Conservation (phyloP, 2,113 vertebrate genomes). For the Neofelis nebulosa region DNA sequence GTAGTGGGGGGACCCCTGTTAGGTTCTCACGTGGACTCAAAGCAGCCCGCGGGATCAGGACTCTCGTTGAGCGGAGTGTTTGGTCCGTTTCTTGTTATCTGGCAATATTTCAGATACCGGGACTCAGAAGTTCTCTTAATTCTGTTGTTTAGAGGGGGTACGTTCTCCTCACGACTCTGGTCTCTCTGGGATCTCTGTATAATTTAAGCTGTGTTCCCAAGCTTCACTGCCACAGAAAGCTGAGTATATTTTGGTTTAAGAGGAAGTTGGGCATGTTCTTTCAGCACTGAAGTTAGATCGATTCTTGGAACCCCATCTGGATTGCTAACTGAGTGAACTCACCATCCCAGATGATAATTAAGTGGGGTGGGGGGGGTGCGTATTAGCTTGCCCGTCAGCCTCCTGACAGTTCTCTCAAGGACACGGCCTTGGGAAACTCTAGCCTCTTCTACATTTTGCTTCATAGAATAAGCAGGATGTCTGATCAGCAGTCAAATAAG, state of each 20-base stretch:
- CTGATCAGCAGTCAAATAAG: not conserved
- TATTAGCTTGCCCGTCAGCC: not conserved
- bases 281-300: slow-evolving; percentile 23
- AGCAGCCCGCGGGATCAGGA: not conserved
- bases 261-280: slow-evolving; percentile 44
- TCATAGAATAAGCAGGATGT: not conserved
- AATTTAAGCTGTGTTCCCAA: not conserved
- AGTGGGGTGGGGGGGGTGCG: not conserved
- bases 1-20: not conserved
- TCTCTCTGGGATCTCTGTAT: not conserved
- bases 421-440: slow-evolving; percentile 18
- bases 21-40: not conserved
- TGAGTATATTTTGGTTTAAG: slow-evolving; percentile 27
- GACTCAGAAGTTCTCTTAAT: not conserved
- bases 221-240: slow-evolving; percentile 12
- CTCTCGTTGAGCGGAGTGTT: not conserved
- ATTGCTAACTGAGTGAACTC: slow-evolving; percentile 46
- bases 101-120: not conserved
- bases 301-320: slow-evolving; percentile 21
- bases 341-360: slow-evolving; percentile 34
- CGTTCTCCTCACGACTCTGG: not conserved
- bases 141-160: not conserved
- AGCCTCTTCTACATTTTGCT: not conserved
- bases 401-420: slow-evolving; percentile 41
- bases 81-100: not conserved